These are phyloP conservation scores for Falco novaeseelandiae DNA, from an alignment of 2,797 vertebrate genomes.

Conservation along the genomic window DNA sequence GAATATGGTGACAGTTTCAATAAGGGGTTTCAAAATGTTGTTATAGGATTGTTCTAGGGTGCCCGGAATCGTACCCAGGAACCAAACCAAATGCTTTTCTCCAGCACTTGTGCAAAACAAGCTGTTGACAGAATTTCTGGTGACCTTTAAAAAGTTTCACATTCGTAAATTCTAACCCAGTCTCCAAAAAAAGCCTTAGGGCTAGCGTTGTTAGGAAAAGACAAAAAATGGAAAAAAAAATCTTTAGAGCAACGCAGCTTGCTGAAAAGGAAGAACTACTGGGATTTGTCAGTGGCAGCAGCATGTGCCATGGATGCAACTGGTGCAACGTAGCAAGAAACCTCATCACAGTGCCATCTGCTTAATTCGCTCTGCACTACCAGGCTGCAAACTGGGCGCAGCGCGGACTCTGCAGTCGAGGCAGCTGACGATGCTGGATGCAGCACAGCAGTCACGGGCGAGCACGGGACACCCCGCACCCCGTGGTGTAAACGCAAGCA, in stretches of 20 bases:
- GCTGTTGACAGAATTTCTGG: not conserved
- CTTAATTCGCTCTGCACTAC: not conserved
- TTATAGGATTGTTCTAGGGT: not conserved
- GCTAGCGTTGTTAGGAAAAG: not conserved
- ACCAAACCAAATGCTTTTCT: not conserved
- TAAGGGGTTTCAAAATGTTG: conserved; percentile 31
- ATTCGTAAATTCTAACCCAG: not conserved
- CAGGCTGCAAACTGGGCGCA: not conserved
- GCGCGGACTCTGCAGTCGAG: too few species aligned
- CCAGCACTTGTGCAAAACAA: not conserved
- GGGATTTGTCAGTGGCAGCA: not conserved
- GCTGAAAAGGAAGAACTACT: not conserved
- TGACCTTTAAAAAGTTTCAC: not conserved
- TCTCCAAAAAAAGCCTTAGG: not conserved
- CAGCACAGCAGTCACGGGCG: fast-evolving
- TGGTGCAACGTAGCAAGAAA: fast-evolving
- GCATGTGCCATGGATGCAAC: not conserved
- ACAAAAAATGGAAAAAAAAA: not conserved
- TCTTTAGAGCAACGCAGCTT: not conserved
- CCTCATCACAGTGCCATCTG: fast-evolving
- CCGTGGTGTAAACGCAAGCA: fast-evolving
- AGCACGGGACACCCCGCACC: not conserved
- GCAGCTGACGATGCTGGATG: not conserved
- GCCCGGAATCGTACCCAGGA: not conserved
- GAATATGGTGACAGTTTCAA: conserved; percentile 53